Evolutionary conservation across 2,113 vertebrate genomes (phyloP).

Genomic region (Halcyon senegalensis): DNA sequence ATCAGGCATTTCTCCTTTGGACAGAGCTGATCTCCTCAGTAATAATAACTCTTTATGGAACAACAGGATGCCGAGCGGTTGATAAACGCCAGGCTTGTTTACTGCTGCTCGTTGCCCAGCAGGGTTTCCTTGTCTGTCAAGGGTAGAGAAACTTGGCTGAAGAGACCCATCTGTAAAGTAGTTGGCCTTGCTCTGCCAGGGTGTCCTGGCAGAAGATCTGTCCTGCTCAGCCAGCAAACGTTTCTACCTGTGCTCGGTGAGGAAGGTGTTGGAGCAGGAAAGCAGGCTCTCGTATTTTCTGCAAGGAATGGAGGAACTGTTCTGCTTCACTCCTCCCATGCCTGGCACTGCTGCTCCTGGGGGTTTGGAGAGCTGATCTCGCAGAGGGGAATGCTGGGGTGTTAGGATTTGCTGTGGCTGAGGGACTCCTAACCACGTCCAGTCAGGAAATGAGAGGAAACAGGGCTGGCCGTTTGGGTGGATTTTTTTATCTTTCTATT

Average conservation of each 20-base stretch:
- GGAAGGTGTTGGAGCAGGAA: not conserved
- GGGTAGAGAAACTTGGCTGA: conserved; percentile 1
- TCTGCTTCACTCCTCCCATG: not conserved
- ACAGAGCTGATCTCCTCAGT: conserved; percentile 8
- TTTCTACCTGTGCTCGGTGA: not conserved
- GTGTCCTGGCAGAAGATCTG: not conserved
- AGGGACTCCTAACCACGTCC: not conserved
- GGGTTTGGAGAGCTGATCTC: not conserved
- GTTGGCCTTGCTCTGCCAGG: not conserved
- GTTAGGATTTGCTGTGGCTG: not conserved
- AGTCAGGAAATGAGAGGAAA: not conserved
- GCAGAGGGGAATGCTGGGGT: not conserved
- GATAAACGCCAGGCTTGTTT: conserved; percentile 43
- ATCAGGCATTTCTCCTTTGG: not conserved
- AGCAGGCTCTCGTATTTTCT: not conserved
- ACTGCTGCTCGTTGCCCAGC: conserved; percentile 9
- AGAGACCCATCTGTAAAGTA: not conserved
- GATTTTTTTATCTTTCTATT: not conserved
- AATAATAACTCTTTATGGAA: conserved; percentile 41
- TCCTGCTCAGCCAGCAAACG: not conserved
- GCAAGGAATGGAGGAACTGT: not conserved
- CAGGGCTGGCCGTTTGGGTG: not conserved
- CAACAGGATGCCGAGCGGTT: conserved; percentile 16
- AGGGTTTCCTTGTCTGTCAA: conserved; percentile 21
- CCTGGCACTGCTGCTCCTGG: not conserved